A percentile compares a stretch with the other conserved stretches of the same genome.
phyloP scores from a whole-genome alignment of 2,797 vertebrate species.

The Alfaro cultratus region DNA sequence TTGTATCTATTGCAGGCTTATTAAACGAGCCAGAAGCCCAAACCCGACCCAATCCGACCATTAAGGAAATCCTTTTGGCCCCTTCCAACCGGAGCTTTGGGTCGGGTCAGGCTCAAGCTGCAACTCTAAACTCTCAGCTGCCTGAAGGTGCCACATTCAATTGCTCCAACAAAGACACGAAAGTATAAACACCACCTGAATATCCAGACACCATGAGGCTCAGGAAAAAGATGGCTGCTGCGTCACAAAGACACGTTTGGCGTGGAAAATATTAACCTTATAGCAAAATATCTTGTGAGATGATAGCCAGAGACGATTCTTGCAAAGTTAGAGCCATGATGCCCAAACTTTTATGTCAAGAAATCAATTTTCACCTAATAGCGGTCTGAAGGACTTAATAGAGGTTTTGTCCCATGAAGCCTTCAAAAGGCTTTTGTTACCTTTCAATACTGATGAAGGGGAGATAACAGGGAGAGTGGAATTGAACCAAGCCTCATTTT shows the following conservation, averaged over 20 bases:
- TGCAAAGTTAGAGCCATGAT: conserved; percentile 16
- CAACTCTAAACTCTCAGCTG: not conserved
- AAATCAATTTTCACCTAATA: conserved; percentile 40
- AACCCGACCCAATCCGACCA: too few relatives aligned
- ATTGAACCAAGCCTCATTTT: conserved; percentile 37
- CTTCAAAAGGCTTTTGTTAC: conserved; percentile 27
- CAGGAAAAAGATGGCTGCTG: not conserved
- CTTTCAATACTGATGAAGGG: conserved; percentile 11
- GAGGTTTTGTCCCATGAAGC: conserved; percentile 32
- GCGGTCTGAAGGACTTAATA: conserved; percentile 36
- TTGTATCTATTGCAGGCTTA: too few relatives aligned
- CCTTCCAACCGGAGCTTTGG: too few relatives aligned
- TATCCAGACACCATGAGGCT: not conserved
- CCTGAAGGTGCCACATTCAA: not conserved
- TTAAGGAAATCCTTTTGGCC: too few relatives aligned
- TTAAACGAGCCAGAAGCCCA: too few relatives aligned
- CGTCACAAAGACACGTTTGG: not conserved
- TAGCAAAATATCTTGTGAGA: not conserved
- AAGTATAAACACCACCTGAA: not conserved
- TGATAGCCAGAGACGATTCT: not conserved
- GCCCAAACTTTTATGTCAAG: conserved; percentile 34
- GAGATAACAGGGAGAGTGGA: conserved; percentile 32
- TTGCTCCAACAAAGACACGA: not conserved
- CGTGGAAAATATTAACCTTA: not conserved
- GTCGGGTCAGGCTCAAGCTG: too few relatives aligned